Conservation (phyloP, 92 coral and sea anemone genomes). For the Palythoa grandis region DNA sequence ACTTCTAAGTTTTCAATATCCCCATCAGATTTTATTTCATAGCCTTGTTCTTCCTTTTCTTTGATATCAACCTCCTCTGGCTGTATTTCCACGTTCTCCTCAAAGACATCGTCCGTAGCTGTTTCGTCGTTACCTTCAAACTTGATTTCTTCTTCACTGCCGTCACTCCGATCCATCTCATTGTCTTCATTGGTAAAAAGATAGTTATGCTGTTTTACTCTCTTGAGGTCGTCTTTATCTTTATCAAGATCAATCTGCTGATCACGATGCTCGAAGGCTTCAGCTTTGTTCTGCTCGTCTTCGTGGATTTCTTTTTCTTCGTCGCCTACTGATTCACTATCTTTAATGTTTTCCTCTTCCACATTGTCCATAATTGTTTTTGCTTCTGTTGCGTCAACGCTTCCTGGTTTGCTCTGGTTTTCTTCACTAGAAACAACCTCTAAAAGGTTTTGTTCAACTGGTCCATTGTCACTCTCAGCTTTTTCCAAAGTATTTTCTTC, state of each 20-base stretch:
- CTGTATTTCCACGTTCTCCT: neutral
- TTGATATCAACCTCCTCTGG: neutral
- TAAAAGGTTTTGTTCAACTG: too few species aligned
- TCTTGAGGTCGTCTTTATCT: neutral
- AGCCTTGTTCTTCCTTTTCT: neutral
- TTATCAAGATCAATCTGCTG: neutral
- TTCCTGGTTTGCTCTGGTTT: neutral
- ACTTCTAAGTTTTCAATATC: neutral
- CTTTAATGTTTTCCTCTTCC: neutral
- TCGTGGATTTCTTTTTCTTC: neutral
- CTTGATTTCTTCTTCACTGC: neutral
- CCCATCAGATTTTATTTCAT: neutral
- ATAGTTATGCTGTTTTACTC: neutral
- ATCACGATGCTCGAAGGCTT: neutral
- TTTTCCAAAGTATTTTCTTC: neutral
- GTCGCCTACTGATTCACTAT: neutral
- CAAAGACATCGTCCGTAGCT: neutral
- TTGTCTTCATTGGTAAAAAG: neutral
- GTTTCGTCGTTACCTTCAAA: neutral
- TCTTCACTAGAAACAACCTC: neutral
- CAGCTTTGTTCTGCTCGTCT: neutral
- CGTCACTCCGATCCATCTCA: neutral
- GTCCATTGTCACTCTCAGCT: neutral
- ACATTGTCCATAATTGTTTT: neutral
- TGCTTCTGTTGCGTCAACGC: neutral